These are phyloP conservation scores for Arothron firmamentum DNA, from an alignment of 2,113 vertebrate species.

Conservation along the genomic window DNA sequence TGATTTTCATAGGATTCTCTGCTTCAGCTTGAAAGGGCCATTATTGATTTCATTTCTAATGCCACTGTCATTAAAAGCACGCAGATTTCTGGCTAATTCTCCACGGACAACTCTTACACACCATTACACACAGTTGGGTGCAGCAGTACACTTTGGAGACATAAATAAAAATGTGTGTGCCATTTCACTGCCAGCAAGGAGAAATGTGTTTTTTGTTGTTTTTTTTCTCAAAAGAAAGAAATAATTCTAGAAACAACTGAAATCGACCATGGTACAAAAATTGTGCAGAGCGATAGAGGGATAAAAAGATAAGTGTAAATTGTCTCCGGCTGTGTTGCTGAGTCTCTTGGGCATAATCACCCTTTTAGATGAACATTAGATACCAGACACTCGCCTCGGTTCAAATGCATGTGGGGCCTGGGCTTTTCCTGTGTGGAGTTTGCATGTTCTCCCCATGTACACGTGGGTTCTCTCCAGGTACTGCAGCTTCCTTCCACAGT, in stretches of 20 bases:
- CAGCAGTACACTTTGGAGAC: background rate
- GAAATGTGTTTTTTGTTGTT: background rate
- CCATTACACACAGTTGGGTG: background rate
- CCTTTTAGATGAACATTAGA: conserved; percentile 10
- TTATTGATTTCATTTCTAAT: conserved; percentile 56
- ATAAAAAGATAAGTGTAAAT: conserved; percentile 38
- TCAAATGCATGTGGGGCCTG: no score
- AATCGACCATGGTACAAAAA: no score
- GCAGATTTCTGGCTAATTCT: conserved; percentile 16
- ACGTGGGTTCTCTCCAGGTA: no score
- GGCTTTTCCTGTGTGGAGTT: no score
- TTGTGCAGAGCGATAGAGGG: conserved; percentile 20
- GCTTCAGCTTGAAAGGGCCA: conserved; percentile 42
- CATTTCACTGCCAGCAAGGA: background rate
- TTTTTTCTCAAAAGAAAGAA: conserved; percentile 14
- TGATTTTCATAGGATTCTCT: conserved; percentile 56
- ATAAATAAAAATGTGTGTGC: conserved; percentile 14
- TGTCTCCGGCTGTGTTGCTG: conserved; percentile 24
- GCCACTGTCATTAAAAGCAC: conserved; percentile 36
- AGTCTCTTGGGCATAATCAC: conserved; percentile 29
- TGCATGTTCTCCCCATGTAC: no score
- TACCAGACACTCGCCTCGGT: background rate
- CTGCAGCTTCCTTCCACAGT: no score
- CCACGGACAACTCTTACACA: conserved; percentile 4
- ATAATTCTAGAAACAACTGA: no score